phyloP scores from a whole-genome alignment of 2,113 vertebrate species.

The Rhinoderma darwinii region DNA sequence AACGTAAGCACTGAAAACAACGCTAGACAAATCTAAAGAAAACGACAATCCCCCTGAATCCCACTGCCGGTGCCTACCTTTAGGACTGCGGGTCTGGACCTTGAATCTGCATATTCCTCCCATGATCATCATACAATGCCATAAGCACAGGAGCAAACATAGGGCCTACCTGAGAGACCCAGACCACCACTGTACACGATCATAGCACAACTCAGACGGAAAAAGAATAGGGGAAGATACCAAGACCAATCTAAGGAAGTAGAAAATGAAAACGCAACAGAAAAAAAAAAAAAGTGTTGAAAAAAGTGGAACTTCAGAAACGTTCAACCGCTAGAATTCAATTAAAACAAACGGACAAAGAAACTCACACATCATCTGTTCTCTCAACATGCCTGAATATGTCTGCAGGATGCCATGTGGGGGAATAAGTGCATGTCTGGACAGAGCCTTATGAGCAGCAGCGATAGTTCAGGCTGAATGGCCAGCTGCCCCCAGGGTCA shows the following conservation, averaged over 20 bases:
- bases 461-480: background rate
- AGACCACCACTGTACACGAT: background rate
- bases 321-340: background rate
- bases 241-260: background rate
- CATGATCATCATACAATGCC: background rate
- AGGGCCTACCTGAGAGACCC: background rate
- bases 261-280: background rate
- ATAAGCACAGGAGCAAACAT: background rate
- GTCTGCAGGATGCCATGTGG: background rate
- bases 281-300: background rate
- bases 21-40: background rate
- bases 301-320: conserved; percentile 13
- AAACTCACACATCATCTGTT: background rate
- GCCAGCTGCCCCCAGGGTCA: background rate
- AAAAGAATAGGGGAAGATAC: background rate
- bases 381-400: background rate
- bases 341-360: background rate
- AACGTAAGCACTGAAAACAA: background rate
- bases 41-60: background rate
- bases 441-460: background rate
- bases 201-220: background rate
- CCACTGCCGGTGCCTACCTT: background rate
- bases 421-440: conserved; percentile 2
- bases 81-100: background rate
- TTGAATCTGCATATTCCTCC: background rate